Conservation (phyloP, 2,797 vertebrate species). For the Falco naumanni region DNA sequence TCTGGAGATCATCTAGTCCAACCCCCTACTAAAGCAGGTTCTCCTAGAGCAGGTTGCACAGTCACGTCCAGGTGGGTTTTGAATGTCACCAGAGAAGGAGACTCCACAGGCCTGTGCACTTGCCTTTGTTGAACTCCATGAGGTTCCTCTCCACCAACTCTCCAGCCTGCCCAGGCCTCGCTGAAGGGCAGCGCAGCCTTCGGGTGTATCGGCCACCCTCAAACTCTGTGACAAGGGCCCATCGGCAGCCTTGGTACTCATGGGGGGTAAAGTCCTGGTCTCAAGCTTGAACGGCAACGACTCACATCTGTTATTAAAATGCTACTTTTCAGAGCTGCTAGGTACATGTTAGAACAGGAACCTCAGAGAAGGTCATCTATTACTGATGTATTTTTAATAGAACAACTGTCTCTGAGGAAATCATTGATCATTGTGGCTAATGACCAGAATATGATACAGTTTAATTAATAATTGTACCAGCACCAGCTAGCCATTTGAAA, state of each 20-base stretch:
- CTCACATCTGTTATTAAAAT: neutral
- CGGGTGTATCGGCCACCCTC: neutral
- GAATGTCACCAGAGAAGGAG: too few relatives aligned
- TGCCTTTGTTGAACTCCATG: too few relatives aligned
- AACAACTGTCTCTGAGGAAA: slow-evolving; percentile 5
- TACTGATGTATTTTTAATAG: slow-evolving; percentile 34
- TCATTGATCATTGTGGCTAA: slow-evolving; percentile 32
- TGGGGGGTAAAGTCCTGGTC: neutral
- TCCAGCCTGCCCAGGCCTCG: too few relatives aligned
- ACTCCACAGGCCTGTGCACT: too few relatives aligned
- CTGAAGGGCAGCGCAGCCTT: too few relatives aligned
- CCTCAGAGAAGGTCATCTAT: slow-evolving; percentile 1
- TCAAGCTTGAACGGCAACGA: neutral
- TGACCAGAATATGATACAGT: neutral
- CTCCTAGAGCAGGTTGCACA: too few relatives aligned
- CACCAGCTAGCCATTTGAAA: neutral
- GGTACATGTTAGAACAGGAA: neutral
- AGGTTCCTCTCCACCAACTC: too few relatives aligned
- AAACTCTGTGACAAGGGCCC: neutral
- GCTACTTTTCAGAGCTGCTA: neutral
- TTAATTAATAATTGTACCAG: slow-evolving; percentile 52
- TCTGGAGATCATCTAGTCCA: too few relatives aligned
- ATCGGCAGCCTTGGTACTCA: neutral
- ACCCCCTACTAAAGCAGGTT: too few relatives aligned
- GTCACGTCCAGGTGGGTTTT: too few relatives aligned